A percentile compares a stretch with the other conserved stretches of the same genome.
These are phyloP conservation scores for Camponotus floridanus DNA, from an alignment of 1,140 invertebrate genomes.

Conservation along the genomic window DNA sequence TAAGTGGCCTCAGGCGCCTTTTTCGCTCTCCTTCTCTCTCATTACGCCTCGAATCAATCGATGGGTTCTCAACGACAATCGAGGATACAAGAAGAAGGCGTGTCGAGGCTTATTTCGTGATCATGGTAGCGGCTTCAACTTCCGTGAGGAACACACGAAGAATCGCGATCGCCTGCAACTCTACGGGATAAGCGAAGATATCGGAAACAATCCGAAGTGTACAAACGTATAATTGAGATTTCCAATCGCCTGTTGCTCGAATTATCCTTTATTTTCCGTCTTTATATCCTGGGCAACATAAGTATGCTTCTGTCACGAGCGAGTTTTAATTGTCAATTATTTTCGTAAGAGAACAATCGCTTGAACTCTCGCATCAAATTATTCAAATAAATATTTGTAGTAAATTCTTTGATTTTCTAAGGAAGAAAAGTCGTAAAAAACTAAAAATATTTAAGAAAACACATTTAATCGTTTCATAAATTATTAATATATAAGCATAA, in stretches of 20 bases:
- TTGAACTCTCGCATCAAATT: neutral
- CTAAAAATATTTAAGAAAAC: neutral
- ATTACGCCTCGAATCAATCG: constrained; percentile 24
- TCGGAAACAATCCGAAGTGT: neutral
- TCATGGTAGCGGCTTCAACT: constrained; percentile 17
- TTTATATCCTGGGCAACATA: constrained; percentile 2
- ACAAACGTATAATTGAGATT: neutral
- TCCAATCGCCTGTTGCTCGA: constrained; percentile 40
- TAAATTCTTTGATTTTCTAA: neutral
- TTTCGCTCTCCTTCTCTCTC: neutral
- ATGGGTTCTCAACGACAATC: constrained; percentile 29
- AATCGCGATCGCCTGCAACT: constrained; percentile 9
- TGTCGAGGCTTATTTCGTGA: constrained; percentile 47
- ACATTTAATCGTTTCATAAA: neutral
- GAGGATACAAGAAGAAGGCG: constrained; percentile 61
- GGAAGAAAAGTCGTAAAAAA: neutral
- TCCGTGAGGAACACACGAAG: constrained; percentile 30
- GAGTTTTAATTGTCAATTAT: constrained; percentile 6
- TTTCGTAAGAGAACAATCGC: neutral
- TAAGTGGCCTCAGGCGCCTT: constrained; percentile 19
- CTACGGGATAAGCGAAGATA: neutral
- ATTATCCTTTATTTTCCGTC: neutral
- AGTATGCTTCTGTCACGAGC: neutral
- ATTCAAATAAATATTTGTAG: neutral
- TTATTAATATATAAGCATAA: too few species aligned